Percentiles rank a stretch among this genome's conserved stretches.
Conservation (phyloP, 2,113 vertebrate species). For the Xyrauchen texanus region DNA sequence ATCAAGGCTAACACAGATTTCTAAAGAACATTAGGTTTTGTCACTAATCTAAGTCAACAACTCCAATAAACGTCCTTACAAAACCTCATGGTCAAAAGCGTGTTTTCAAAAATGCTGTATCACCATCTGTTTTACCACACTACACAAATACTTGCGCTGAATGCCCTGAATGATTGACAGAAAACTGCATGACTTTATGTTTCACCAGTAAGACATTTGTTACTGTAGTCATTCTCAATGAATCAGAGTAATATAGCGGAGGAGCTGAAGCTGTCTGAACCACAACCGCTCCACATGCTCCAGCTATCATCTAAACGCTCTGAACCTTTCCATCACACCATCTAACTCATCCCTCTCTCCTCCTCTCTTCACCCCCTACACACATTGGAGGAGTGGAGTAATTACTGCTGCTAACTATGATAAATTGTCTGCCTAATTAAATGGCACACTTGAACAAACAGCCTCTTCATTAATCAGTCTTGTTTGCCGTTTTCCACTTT, state of each 20-base stretch:
- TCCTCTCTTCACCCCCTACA: neutral
- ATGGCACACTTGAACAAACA: constrained; percentile 57
- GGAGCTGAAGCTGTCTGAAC: constrained; percentile 30
- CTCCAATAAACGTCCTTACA: constrained; percentile 2
- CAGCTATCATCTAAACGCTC: constrained; percentile 11
- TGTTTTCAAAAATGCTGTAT: constrained; percentile 14
- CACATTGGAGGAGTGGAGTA: constrained; percentile 43
- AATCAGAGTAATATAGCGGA: constrained; percentile 27
- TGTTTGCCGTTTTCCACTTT: constrained; percentile 58
- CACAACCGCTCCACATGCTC: constrained; percentile 4
- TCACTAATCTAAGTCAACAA: neutral
- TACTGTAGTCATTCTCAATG: constrained; percentile 21
- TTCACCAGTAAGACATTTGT: constrained; percentile 36
- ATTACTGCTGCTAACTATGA: constrained; percentile 43
- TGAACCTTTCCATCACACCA: constrained; percentile 32
- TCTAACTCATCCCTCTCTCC: neutral
- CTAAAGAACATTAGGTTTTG: too few relatives aligned
- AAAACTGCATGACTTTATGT: constrained; percentile 32
- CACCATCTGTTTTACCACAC: neutral
- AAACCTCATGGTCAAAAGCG: neutral
- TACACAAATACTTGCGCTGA: constrained; percentile 31
- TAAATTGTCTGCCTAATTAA: constrained; percentile 56
- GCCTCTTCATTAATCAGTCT: constrained; percentile 57
- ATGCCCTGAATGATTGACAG: constrained; percentile 21
- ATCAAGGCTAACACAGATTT: too few relatives aligned